Percentiles rank a stretch among this genome's conserved stretches.
Conservation (phyloP, 2,113 vertebrate genomes). For the Alouatta palliata region DNA sequence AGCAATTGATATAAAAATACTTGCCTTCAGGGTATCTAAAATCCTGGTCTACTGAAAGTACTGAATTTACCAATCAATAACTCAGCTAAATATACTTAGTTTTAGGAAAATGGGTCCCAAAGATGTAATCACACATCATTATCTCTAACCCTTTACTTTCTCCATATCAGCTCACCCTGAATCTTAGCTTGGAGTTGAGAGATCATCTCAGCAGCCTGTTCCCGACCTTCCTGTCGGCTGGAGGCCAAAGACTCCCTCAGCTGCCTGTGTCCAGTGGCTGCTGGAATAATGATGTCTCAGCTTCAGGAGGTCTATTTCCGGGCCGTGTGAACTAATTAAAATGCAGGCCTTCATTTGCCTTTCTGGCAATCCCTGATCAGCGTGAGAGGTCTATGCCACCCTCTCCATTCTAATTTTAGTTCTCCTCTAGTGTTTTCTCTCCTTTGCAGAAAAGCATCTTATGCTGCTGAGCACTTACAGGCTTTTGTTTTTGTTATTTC, state of each 20-base stretch:
- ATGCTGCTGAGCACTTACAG: background rate
- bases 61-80: background rate
- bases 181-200: background rate
- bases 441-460: slow-evolving; percentile 3
- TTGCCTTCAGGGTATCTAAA: background rate
- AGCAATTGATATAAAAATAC: background rate
- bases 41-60: slow-evolving; percentile 13
- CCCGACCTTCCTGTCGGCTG: background rate
- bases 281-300: background rate
- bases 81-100: background rate
- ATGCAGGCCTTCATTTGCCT: slow-evolving; percentile 18
- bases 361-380: slow-evolving; percentile 1
- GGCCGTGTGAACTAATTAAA: slow-evolving; percentile 40
- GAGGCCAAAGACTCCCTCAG: background rate
- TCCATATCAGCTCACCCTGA: background rate
- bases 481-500: slow-evolving; percentile 51
- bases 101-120: background rate
- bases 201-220: background rate
- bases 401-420: slow-evolving; percentile 57
- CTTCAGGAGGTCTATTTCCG: background rate
- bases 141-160: background rate
- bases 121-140: background rate
- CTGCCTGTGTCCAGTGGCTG: background rate
- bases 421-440: background rate
- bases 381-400: background rate